Base-by-base conservation (phyloP, 92 coral and sea anemone species). In the Epizoanthus fatuus region DNA sequence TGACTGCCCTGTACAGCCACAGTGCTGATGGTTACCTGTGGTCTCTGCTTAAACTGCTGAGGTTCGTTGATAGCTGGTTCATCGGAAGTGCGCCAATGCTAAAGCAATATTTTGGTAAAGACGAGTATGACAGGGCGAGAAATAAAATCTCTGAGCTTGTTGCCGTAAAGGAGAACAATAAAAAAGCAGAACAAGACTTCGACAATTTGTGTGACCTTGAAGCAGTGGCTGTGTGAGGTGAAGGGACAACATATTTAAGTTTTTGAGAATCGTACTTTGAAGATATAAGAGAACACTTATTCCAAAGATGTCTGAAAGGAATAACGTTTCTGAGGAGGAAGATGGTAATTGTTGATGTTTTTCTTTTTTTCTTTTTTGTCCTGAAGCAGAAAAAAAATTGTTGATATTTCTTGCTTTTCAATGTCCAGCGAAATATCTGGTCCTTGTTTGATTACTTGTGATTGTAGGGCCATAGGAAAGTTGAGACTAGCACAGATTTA, bases 21-120 rank as follows among this genome's bases (percentile, higher is more conserved):
- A 74, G 57, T 11, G 79, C 91, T 5, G 93, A 94, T 74, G 93
- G 97, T 47, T 94, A 77, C 72, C 90, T 88, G 83, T 92, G 95
- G 95, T 63, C 92, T 22, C 85, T 94, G 19, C 72, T 94, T 13
- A 94, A 89, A 77, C 86, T 94, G n/a, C 90, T 94, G 19, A 81
- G 97, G 59, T 88, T 85, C 53, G 85, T 83, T 12, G 95, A 94
- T 52, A 52, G 83, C 39, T 75, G 90, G 72, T 63, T 25, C 59
- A 49, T 89, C 0, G 92, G 93, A 16, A 87, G 83, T n/a, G 86
- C 90, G 7, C 95, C 91, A 9, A 90, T 94, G 74, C 67, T 94
- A 2, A 75, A 86, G 17, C 95, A 89, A 22, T 92, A 68, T 63
- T 94, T 94, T 55, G 88, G 84, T 60, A 72, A 85, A 45, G 74